Evolutionary conservation across 1,140 invertebrate species (phyloP).

Genomic region (Platorchestia sp.): DNA sequence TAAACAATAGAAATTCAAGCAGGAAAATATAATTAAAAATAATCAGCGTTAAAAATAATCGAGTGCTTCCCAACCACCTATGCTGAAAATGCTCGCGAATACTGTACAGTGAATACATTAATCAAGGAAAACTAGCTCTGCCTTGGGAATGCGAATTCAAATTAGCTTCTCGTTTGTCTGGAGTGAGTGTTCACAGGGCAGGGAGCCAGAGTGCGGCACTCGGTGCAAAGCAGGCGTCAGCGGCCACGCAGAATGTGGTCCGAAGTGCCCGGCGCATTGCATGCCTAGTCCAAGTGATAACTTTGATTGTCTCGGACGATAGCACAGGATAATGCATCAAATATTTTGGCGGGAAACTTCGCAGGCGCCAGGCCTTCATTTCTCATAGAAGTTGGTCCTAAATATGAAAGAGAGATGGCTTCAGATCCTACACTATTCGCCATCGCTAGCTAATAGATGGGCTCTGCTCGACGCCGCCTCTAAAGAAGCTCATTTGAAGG

Average conservation of each 20-base stretch:
- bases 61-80: no score
- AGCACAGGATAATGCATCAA: background rate
- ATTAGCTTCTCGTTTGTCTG: background rate
- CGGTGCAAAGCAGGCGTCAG: background rate
- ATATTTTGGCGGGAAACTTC: conserved; percentile 1
- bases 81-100: no score
- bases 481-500: conserved; percentile 47
- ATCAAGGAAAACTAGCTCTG: no score
- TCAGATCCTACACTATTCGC: conserved; percentile 5
- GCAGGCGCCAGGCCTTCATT: background rate
- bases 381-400: background rate
- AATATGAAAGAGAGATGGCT: background rate
- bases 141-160: no score
- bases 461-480: conserved; percentile 35
- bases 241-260: background rate
- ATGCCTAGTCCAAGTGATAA: background rate
- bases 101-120: no score
- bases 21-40: no score
- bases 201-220: background rate
- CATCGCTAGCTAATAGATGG: conserved; percentile 24
- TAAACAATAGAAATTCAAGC: no score
- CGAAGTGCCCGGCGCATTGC: background rate
- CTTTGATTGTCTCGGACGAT: background rate
- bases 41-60: no score
- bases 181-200: background rate